A percentile compares a stretch with the other conserved stretches of the same genome.
Conservation (phyloP, 2,888 invertebrate genomes). For the Patella ulyssiponensis region DNA sequence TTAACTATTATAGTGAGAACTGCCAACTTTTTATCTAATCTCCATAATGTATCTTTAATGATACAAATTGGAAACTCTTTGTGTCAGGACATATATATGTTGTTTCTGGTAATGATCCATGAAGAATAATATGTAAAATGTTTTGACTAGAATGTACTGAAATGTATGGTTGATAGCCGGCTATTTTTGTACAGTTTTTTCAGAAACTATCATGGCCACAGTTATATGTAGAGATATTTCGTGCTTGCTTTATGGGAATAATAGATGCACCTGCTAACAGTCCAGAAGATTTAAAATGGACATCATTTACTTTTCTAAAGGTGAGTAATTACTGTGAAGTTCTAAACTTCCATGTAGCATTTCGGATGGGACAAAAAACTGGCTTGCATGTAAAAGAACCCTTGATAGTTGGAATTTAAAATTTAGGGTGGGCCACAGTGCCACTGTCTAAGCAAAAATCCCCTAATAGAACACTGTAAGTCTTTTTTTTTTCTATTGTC, state of each 20-base stretch:
- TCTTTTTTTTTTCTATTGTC: too few species aligned
- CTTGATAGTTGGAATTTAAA: too few species aligned
- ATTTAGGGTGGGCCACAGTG: too few species aligned
- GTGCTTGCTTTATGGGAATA: constrained; percentile 90
- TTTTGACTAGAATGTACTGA: not conserved
- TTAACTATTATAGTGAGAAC: too few species aligned
- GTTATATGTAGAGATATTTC: constrained; percentile 89
- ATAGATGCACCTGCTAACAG: constrained; percentile 88
- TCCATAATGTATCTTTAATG: too few species aligned
- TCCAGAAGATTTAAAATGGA: constrained; percentile 91
- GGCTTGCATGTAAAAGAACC: too few species aligned
- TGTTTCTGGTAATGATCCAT: not conserved
- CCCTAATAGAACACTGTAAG: too few species aligned
- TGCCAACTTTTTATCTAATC: too few species aligned
- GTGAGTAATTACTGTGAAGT: constrained; percentile 71
- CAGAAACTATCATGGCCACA: constrained; percentile 83
- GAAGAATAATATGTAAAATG: not conserved
- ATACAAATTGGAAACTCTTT: not conserved
- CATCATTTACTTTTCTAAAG: constrained; percentile 93
- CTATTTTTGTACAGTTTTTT: constrained; percentile 23
- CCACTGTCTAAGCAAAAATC: too few species aligned
- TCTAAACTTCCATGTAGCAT: constrained; percentile 7
- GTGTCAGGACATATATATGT: not conserved
- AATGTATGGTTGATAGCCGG: not conserved
- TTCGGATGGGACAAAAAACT: not conserved